Percentiles rank a stretch among this genome's conserved stretches.
phyloP scores from a whole-genome alignment of 2,888 invertebrate genomes.

The Zygaena filipendulae region DNA sequence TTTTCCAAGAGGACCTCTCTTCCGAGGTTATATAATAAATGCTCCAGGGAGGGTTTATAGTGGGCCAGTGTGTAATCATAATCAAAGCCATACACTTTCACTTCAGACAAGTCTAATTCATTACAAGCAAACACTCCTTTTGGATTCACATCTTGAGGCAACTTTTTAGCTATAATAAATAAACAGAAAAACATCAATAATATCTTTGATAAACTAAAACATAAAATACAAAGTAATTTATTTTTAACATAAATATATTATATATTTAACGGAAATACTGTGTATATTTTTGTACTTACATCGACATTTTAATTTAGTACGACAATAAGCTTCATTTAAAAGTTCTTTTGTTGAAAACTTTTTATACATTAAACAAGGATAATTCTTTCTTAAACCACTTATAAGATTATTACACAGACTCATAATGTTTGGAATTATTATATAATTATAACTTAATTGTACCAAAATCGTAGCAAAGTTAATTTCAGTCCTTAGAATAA shows the following conservation, averaged over 20 bases:
- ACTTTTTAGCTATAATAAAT: constrained; percentile 79
- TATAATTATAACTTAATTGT: too few relatives aligned
- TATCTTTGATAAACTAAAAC: constrained; percentile 1
- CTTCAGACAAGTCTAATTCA: constrained; percentile 90
- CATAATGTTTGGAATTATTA: too few relatives aligned
- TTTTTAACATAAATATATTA: constrained; percentile 12
- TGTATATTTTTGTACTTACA: constrained; percentile 78
- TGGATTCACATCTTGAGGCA: constrained; percentile 87
- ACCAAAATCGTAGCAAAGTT: too few relatives aligned
- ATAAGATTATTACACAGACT: constrained; percentile 26
- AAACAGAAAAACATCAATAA: constrained; percentile 8
- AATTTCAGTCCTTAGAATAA: too few relatives aligned
- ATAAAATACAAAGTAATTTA: constrained; percentile 3
- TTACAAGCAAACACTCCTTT: constrained; percentile 96
- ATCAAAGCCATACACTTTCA: constrained; percentile 97
- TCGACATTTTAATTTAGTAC: constrained; percentile 75
- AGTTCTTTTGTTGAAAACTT: constrained; percentile 49
- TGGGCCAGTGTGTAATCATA: constrained; percentile 98
- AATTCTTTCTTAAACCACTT: too few relatives aligned
- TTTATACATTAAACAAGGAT: constrained; percentile 19
- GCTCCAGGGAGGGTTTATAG: constrained; percentile 90
- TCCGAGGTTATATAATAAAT: constrained; percentile 90
- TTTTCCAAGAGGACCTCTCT: constrained; percentile 87
- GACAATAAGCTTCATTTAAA: constrained; percentile 71
- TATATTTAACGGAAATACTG: too few relatives aligned